These are phyloP conservation scores for Lasioglossum villosulum DNA, from an alignment of 2,888 invertebrate genomes.

Conservation along the genomic window DNA sequence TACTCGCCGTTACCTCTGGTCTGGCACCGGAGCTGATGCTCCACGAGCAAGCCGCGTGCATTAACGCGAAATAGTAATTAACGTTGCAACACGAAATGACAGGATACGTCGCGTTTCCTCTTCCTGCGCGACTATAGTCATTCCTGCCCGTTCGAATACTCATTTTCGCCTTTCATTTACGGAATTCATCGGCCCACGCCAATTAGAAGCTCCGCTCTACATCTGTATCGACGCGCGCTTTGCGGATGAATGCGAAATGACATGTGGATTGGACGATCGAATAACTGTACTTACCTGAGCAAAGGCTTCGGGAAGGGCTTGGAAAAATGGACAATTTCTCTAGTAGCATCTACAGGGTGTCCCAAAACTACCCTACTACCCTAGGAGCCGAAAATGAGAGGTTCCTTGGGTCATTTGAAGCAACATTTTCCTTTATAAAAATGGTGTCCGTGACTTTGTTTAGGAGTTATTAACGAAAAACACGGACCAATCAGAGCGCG, in stretches of 20 bases:
- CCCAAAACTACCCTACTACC: too few relatives aligned
- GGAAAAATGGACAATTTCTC: too few relatives aligned
- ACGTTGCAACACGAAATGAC: constrained; percentile 45
- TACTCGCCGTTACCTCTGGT: constrained; percentile 7
- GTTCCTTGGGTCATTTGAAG: too few relatives aligned
- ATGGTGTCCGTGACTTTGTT: too few relatives aligned
- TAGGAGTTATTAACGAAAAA: too few relatives aligned
- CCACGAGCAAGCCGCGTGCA: constrained; percentile 26
- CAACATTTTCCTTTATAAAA: too few relatives aligned
- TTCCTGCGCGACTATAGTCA: constrained; percentile 29
- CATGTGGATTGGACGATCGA: background rate
- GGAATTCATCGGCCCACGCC: background rate
- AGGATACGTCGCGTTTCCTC: constrained; percentile 50
- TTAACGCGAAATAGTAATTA: constrained; percentile 56
- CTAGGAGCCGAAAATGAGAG: too few relatives aligned
- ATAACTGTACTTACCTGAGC: background rate
- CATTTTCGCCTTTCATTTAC: constrained; percentile 6
- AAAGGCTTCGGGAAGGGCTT: too few relatives aligned
- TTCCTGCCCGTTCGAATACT: background rate
- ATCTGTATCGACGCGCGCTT: background rate
- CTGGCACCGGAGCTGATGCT: constrained; percentile 13
- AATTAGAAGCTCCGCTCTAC: background rate
- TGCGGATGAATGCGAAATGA: background rate
- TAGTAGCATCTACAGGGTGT: too few relatives aligned
- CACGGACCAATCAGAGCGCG: too few relatives aligned